Base-by-base conservation (phyloP, 1,140 invertebrate genomes). In the Drosophila hydei region DNA sequence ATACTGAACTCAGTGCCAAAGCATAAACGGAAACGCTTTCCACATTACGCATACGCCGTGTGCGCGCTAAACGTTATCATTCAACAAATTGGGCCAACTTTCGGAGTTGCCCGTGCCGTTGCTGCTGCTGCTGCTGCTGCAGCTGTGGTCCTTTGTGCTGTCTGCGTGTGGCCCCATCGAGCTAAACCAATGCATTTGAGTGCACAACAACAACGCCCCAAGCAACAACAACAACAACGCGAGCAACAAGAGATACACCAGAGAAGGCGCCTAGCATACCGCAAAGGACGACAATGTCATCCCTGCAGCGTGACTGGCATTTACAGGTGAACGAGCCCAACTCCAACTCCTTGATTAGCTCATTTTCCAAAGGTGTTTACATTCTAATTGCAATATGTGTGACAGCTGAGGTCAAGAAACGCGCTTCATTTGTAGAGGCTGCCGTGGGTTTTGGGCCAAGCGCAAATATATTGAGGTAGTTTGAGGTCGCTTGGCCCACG, bases 271-370 rank as follows among this genome's bases (percentile, higher is more conserved):
- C 85, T 90, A 72, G 77, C 88, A 73, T 89, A 89, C 68, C 89
- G 87, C 79, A 90, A 92, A 92, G 92, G 77, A 88, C 81, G 81
- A 72, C 64, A 62, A 94, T 94, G 93, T 94, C 93, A 92, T 94
- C 93, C 92, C 91, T 94, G 91, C 93, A 93, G 90, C 92, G 93
- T 79, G 93, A 93, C 91, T 94, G 93, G 93, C 93, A 93, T 92
- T 92, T 93, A 90, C 93, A 94, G 92, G 91, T 92, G 71, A 89
- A 75, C 40, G 7, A 45, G 11, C 11, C 2, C 38, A 6, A 16
- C 11, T 11, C 33, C 11, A 4, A 6, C 2, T 6, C 6, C 1
- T 12, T 11, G 12, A 23, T n/a, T 16, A 1, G 3, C 3, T 27
- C 12, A 6, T 6, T 8, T 2, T 21, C 47, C 12, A 16, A 30